Evolutionary conservation across 2,797 vertebrate genomes (phyloP).

Genomic region (Podarcis siculus): DNA sequence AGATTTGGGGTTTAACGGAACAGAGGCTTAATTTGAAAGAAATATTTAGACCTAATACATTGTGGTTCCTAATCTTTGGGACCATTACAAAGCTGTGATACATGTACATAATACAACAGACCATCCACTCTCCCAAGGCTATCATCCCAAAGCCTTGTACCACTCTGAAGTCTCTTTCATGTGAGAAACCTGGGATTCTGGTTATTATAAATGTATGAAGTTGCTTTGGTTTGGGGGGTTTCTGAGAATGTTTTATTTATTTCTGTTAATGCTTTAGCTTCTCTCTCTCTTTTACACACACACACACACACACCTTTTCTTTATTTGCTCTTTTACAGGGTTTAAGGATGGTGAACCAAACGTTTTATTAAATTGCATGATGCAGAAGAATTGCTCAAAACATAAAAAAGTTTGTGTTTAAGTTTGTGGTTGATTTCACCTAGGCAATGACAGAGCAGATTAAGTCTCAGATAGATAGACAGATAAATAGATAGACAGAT

Average conservation of each 20-base stretch:
- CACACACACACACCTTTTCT: background rate
- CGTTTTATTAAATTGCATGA: background rate
- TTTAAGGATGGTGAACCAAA: background rate
- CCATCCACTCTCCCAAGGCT: conserved; percentile 76
- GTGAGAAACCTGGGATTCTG: conserved; percentile 75
- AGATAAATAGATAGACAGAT: too few relatives aligned
- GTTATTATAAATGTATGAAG: conserved; percentile 76
- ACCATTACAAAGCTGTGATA: conserved; percentile 71
- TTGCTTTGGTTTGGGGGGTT: conserved; percentile 69
- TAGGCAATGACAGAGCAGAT: too few relatives aligned
- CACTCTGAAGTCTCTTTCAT: conserved; percentile 78
- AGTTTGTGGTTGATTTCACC: background rate
- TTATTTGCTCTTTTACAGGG: background rate
- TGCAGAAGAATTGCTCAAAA: conserved; percentile 8
- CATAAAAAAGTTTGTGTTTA: background rate
- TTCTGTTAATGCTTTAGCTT: conserved; percentile 63
- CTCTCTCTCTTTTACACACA: background rate
- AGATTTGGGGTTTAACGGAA: conserved; percentile 68
- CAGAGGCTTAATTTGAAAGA: conserved; percentile 78
- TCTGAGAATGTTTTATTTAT: conserved; percentile 73
- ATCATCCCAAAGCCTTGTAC: conserved; percentile 74
- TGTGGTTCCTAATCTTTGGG: conserved; percentile 73
- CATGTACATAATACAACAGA: conserved; percentile 72
- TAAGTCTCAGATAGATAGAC: too few relatives aligned
- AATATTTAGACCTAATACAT: conserved; percentile 74